Conservation (phyloP, 1,140 invertebrate species). For the Calliopsis andreniformis region DNA sequence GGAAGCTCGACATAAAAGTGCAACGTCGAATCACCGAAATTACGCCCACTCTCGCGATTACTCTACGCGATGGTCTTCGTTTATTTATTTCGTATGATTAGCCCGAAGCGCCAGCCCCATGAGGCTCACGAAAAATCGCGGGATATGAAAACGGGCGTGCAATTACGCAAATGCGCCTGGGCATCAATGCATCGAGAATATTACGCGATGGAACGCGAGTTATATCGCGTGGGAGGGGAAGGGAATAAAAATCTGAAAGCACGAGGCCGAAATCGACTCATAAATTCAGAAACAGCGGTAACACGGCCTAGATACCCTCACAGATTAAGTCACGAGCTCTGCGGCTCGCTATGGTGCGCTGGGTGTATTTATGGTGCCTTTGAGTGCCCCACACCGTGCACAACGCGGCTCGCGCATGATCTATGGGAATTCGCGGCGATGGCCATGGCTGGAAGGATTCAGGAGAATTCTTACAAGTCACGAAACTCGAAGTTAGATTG, state of each 20-base stretch:
- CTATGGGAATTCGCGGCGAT: slow-evolving; percentile 42
- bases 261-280: slow-evolving; percentile 42
- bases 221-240: slow-evolving; percentile 10
- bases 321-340: slow-evolving; percentile 71
- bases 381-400: slow-evolving; percentile 23
- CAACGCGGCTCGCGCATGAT: slow-evolving; percentile 32
- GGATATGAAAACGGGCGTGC: slow-evolving; percentile 14
- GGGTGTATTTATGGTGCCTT: slow-evolving; percentile 61
- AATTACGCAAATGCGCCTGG: slow-evolving; percentile 53
- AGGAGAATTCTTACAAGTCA: slow-evolving; percentile 45
- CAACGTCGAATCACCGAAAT: background rate
- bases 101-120: background rate
- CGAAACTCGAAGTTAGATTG: background rate
- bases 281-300: slow-evolving; percentile 61
- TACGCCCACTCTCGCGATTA: slow-evolving; percentile 16
- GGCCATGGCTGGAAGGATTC: background rate
- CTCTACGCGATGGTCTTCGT: background rate
- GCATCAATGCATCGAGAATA: slow-evolving; percentile 31
- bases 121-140: slow-evolving; percentile 6
- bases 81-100: slow-evolving; percentile 16
- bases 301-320: slow-evolving; percentile 57
- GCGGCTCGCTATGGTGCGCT: background rate
- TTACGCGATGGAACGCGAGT: slow-evolving; percentile 31
- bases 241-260: slow-evolving; percentile 31
- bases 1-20: background rate